Base-by-base conservation (phyloP, 2,888 invertebrate species). In the Drepanosiphum platanoidis region DNA sequence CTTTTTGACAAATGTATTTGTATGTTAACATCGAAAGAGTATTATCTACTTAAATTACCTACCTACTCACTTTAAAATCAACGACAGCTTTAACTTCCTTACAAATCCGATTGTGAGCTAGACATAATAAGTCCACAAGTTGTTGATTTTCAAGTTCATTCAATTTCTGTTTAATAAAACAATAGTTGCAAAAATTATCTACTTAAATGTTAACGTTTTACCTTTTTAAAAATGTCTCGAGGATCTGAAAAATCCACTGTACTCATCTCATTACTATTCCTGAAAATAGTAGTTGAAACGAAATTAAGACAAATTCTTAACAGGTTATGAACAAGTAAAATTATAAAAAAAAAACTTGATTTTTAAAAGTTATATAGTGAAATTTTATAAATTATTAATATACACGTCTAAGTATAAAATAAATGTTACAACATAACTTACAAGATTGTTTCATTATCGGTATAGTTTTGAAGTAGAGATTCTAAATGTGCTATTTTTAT, bases 31-130 rank as follows among this genome's bases (percentile, higher is more conserved):
- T 11, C 22, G 8, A 0, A 52, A 1, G 22, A 52, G 1, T 52
- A 52, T 0, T 72, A 61, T n/a, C n/a, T n/a, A 30, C 61, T 22
- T 36, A 36, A 3, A 27, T 36, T 27, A 70, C 34, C 22, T n/a
- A 18, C 7, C 11, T 64, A 61, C n/a, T 39, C n/a, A 82, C 82
- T 72, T 72, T 82, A 39, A 72, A 72, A 42, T 82, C 72, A 32
- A 15, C 8, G 32, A 30, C 15, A 9, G 9, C 11, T 32, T 42
- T n/a, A 72, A 72, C 30, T n/a, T 61, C 30, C 42, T 72, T 61
- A 72, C 72, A 71, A 42, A 82, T 72, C 39, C 72, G n/a, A 34
- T 32, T 72, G 15, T 82, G 71, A 61, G 82, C 82, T n/a, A 58
- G 9, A 32, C 18, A 15, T 72, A 82, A 61, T 42, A 82, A 32